Conservation (phyloP, 1,140 invertebrate genomes). For the Diorhabda elongata region DNA sequence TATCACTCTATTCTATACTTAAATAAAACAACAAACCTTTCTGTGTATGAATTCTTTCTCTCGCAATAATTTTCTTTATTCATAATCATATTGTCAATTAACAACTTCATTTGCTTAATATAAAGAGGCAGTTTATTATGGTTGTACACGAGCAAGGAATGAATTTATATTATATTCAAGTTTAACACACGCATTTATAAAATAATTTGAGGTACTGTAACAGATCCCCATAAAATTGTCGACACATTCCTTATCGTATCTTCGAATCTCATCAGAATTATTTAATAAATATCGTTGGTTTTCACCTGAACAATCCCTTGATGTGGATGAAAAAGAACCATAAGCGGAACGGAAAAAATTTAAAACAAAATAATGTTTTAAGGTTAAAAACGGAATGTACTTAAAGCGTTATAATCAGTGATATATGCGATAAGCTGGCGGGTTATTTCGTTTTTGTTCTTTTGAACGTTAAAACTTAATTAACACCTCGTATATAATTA, state of each 20-base stretch:
- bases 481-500: no score
- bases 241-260: conserved; percentile 23
- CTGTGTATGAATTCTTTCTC: no score
- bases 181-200: conserved; percentile 18
- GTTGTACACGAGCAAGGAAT: conserved; percentile 11
- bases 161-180: conserved; percentile 12
- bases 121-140: conserved; percentile 14
- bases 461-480: no score
- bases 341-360: not conserved
- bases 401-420: no score
- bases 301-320: conserved; percentile 14
- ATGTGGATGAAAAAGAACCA: conserved; percentile 7
- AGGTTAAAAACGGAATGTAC: no score
- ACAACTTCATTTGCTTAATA: conserved; percentile 16
- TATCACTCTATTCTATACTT: no score
- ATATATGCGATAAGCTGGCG: no score
- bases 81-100: not conserved
- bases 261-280: conserved; percentile 19
- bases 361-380: no score
- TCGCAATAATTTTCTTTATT: no score
- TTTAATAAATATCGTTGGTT: conserved; percentile 23
- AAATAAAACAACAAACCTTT: no score
- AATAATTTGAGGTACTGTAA: conserved; percentile 20
- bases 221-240: conserved; percentile 22
- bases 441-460: no score